Evolutionary conservation across 2,797 vertebrate genomes (phyloP), one percentile per base, ranked within the genome.

Genomic region (Botia almorhae): DNA sequence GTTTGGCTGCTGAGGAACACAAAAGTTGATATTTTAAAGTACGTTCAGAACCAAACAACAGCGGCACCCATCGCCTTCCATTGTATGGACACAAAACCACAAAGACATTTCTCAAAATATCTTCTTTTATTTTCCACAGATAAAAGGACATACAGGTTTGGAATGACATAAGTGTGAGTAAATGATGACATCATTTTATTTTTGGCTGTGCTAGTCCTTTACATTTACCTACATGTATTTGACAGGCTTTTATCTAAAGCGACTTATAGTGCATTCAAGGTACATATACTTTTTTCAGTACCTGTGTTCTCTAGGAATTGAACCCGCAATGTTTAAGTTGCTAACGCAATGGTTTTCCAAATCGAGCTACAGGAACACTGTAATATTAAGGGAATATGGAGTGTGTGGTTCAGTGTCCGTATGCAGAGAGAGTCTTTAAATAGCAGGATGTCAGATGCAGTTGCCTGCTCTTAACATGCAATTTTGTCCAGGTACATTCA

Each of bases 401-500:
- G 63, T 36, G 63, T 19, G 29, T 65, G 64, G 67, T 19, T 73
- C 21, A 21, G 3, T 11, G 16, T 11, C 60, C 7, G 19, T 39
- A 50, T 7, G 16, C 6, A 26, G 50, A 53, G 26, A 26, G 50
- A 53, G 26, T 43, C 58, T 80, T 33, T 21, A 73, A 80, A 80
- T 80, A 73, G 69, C 69, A 53, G 46, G 6, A 4, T 73, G 29
- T 56, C 17, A 33, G 51, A 72, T 73, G 78, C 33, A 8, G 17
- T 73, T 73, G 33, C 67, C 61, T 56, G 61, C 58, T 74, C 70
- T 74, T 80, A 80, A 36, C 69, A 72, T 64, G 48, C 60, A 50
- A 79, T 72, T 79, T 79, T 79, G 46, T 65, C 43, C 78, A 80
- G 73, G 78, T 74, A 36, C 36, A 21, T 65, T 65, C 78, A 67